Evolutionary conservation across 2,113 vertebrate species (phyloP).

Genomic region (Calyptomena viridis): DNA sequence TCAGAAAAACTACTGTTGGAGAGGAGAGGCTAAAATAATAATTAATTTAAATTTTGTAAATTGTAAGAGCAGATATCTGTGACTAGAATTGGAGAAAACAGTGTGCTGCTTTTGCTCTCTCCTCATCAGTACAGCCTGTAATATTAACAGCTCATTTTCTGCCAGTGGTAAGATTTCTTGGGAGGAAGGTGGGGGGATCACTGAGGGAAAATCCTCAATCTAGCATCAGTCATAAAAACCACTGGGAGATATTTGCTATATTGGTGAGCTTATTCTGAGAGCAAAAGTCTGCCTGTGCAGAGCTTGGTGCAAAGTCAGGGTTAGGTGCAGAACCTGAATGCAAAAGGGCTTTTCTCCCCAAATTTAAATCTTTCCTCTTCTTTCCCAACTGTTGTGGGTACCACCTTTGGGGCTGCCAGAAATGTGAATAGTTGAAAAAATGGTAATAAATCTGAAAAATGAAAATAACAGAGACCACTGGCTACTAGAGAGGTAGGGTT

Average conservation of each 20-base stretch:
- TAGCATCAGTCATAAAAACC: neutral
- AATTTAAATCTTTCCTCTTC: neutral
- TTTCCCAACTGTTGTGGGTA: neutral
- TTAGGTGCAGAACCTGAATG: neutral
- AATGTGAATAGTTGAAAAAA: neutral
- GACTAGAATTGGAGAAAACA: neutral
- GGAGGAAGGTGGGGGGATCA: neutral
- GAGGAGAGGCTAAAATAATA: neutral
- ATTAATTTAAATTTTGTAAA: neutral
- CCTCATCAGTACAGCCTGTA: neutral
- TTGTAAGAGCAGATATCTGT: neutral
- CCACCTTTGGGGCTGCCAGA: neutral
- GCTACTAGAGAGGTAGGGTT: neutral
- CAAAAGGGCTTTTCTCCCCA: neutral
- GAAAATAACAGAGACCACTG: neutral
- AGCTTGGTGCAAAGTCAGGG: neutral
- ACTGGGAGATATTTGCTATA: neutral
- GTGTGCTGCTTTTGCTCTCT: neutral
- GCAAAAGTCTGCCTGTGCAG: neutral
- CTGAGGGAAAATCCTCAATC: neutral
- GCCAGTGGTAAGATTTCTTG: neutral
- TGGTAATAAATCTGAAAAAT: neutral
- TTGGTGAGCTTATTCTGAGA: neutral
- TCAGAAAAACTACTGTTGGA: neutral
- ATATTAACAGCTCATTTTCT: neutral